Evolutionary conservation across 2,113 vertebrate genomes (phyloP), one percentile per base, ranked within the genome.

Genomic region (Salvator merianae): DNA sequence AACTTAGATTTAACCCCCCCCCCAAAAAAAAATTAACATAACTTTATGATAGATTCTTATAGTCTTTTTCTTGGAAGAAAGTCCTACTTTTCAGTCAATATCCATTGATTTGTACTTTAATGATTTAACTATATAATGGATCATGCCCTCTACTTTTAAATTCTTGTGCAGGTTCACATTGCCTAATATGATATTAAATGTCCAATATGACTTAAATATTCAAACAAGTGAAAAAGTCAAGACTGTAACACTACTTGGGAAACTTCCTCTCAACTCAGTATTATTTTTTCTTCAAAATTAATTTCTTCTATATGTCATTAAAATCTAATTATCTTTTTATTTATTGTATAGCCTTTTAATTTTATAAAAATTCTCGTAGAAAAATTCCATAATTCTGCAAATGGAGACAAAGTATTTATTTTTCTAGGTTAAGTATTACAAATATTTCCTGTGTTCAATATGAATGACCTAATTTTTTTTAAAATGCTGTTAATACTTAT

Each of bases 401-500:
- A 30, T 79, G 38, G 28, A 68, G 63, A 69, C 16, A 50, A 69
- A 78, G 63, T 28, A 78, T 36, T 62, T 63, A 34, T 40, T 26
- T 30, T 34, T 34, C n/a, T 20, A 13, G 18, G 18, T 69, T 10
- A 69, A 80, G 69, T 50, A 68, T 50, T 32, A 91, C 63, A 86
- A 70, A 73, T 76, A 59, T 86, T 65, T 14, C 77, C 2, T 40
- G 55, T 75, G 77, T 91, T 86, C 79, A 62, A 40, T 70, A 91
- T 32, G 20, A 59, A 83, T 79, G 75, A 74, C 20, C n/a, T n/a
- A n/a, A n/a, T n/a, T n/a, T n/a, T 28, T 0, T 50, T 87, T 88
- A 40, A 87, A n/a, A 0, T 50, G 84, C 70, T 92, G 87, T 74
- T 10, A 75, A 74, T 83, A 90, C 38, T 91, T 88, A 84, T 79